Evolutionary conservation across 2,113 vertebrate species (phyloP).

Genomic region (Sisor rabdophorus): DNA sequence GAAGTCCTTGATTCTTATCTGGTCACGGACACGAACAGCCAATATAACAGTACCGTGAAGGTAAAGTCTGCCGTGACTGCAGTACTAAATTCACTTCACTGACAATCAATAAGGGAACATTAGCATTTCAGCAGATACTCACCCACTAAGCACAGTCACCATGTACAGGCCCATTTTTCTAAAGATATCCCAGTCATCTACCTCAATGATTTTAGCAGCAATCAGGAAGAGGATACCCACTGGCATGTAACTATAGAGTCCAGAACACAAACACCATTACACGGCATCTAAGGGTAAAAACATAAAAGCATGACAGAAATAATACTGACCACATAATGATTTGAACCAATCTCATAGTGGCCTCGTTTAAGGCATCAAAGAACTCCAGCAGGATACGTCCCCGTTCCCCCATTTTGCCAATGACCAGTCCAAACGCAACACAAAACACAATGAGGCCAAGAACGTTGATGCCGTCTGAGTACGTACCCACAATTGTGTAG

Average conservation of each 20-base stretch:
- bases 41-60: conserved; percentile 51
- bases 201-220: conserved; percentile 95
- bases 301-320: background rate
- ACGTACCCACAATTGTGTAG: conserved; percentile 80
- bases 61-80: conserved; percentile 54
- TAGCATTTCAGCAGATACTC: conserved; percentile 58
- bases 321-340: conserved; percentile 94
- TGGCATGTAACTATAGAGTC: conserved; percentile 87
- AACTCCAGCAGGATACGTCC: conserved; percentile 91
- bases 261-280: background rate
- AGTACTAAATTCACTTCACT: conserved; percentile 57
- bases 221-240: conserved; percentile 93
- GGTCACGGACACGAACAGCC: conserved; percentile 54
- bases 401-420: conserved; percentile 94
- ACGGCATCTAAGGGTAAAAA: background rate
- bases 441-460: conserved; percentile 94
- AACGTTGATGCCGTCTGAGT: conserved; percentile 88
- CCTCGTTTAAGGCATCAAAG: conserved; percentile 93
- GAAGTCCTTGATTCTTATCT: conserved; percentile 70
- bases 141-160: conserved; percentile 96
- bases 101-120: conserved; percentile 44
- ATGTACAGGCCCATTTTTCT: conserved; percentile 95
- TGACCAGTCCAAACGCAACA: conserved; percentile 89
- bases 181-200: conserved; percentile 98
- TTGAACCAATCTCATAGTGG: conserved; percentile 94